These are phyloP conservation scores for Melanerpes aurifrons DNA, from an alignment of 2,113 vertebrate genomes.

Conservation along the genomic window DNA sequence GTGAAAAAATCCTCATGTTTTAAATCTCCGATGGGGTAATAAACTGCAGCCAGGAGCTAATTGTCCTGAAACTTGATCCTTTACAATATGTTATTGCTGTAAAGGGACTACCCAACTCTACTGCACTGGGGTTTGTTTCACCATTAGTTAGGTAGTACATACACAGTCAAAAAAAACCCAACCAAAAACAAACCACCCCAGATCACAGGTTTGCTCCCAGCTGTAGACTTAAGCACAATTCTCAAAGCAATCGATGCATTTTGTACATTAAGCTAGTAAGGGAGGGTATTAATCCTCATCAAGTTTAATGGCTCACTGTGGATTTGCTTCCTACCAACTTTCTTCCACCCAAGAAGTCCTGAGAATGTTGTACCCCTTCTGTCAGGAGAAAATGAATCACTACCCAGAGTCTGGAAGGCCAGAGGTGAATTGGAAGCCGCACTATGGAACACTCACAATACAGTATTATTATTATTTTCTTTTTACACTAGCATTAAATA, in stretches of 20 bases:
- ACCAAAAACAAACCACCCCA: conserved; percentile 43
- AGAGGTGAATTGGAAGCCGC: conserved; percentile 67
- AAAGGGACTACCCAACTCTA: conserved; percentile 77
- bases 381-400: conserved; percentile 80
- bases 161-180: conserved; percentile 47
- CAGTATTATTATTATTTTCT: conserved; percentile 72
- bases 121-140: conserved; percentile 77
- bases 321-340: conserved; percentile 74
- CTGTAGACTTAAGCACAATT: conserved; percentile 69
- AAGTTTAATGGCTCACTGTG: conserved; percentile 79
- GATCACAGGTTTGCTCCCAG: conserved; percentile 76
- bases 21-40: conserved; percentile 84
- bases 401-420: conserved; percentile 69
- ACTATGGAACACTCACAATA: conserved; percentile 68
- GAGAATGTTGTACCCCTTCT: conserved; percentile 66
- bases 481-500: conserved; percentile 70
- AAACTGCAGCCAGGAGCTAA: conserved; percentile 85
- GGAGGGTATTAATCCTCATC: conserved; percentile 81
- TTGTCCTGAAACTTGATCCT: conserved; percentile 85
- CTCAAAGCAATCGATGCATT: conserved; percentile 76
- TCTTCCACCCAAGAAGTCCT: conserved; percentile 80
- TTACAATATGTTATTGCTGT: conserved; percentile 83
- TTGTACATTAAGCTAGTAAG: conserved; percentile 71
- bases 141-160: conserved; percentile 76
- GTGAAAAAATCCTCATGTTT: conserved; percentile 68